Evolutionary conservation across 2,888 invertebrate species (phyloP), one percentile per base, ranked within the genome.

Genomic region (Pollenia labialis): DNA sequence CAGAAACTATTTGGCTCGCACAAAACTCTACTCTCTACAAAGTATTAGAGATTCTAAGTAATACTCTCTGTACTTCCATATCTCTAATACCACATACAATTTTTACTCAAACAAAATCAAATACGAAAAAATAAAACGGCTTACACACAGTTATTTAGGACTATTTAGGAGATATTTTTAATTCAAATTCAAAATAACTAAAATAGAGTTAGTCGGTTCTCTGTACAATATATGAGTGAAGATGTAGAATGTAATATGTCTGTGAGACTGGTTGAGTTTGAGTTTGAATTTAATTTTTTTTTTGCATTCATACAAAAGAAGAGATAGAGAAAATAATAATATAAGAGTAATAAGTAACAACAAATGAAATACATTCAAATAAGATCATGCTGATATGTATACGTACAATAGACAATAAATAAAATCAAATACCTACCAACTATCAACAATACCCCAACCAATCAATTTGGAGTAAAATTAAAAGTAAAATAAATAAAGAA

Each of bases 391-490:
- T 79, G 62, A 54, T 74, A 79, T 74, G 52, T n/a, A 76, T 54
- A 50, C 56, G 16, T 64, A 72, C 71, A 64, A 71, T 72, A 14
- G 54, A 32, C 32, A 32, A 32, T 32, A 32, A 76, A 66, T 74
- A 18, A 81, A 66, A 82, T 75, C 40, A 82, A 82, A 68, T 76
- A 54, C 75, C 60, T 76, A 54, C 75, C 60, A 69, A 82, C 52
- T 32, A 60, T 50, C 10, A 71, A 69, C 54, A 71, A 71, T 71
- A 71, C 66, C 48, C 54, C 79, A 75, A 68, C 84, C 84, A 85
- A 85, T 85, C 79, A 85, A 85, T 85, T 74, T 80, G 84, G 84
- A 85, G 79, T 75, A 85, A 85, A 85, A 74, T 69, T 71, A 56
- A 66, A 76, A 77, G 18, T 54, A 62, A 56, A 81, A 58, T 81